Conservation (phyloP, 30 jellyfish, hydroid and myxozoan genomes). For the Pelagia noctiluca region DNA sequence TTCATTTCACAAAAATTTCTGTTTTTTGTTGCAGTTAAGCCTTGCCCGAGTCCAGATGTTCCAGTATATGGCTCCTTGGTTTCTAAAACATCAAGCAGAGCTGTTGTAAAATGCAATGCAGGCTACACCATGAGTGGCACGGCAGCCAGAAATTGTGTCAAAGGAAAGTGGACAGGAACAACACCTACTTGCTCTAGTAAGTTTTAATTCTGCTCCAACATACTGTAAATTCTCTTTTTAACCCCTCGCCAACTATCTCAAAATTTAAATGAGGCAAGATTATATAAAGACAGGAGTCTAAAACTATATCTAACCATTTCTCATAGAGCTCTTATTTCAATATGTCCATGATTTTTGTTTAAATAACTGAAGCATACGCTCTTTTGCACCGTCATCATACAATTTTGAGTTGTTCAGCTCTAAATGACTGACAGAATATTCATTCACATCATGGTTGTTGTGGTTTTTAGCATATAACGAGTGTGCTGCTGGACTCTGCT, state of each 20-base stretch:
- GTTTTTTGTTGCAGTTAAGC: slow-evolving; percentile 15
- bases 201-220: slow-evolving; percentile 1
- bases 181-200: slow-evolving; percentile 78
- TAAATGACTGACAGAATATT: too few species aligned
- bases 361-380: too few species aligned
- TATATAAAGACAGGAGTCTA: too few species aligned
- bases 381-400: too few species aligned
- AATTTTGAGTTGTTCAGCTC: too few species aligned
- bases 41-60: slow-evolving; percentile 72
- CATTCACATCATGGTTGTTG: too few species aligned
- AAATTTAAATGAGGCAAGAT: too few species aligned
- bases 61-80: slow-evolving; percentile 79
- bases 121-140: slow-evolving; percentile 70
- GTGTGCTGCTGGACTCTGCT: slow-evolving; percentile 68
- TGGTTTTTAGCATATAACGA: slow-evolving; percentile 71
- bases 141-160: slow-evolving; percentile 58
- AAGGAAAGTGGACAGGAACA: slow-evolving; percentile 77
- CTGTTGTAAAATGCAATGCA: slow-evolving; percentile 56
- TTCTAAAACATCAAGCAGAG: slow-evolving; percentile 36
- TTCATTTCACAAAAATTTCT: not conserved
- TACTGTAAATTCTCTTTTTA: too few species aligned
- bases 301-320: too few species aligned
- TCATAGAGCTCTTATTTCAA: too few species aligned
- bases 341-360: too few species aligned
- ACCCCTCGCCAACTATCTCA: too few species aligned